Percentiles rank a stretch among this genome's conserved stretches.
phyloP scores from a whole-genome alignment of 1,140 invertebrate genomes.

The Diachasma alloeum region DNA sequence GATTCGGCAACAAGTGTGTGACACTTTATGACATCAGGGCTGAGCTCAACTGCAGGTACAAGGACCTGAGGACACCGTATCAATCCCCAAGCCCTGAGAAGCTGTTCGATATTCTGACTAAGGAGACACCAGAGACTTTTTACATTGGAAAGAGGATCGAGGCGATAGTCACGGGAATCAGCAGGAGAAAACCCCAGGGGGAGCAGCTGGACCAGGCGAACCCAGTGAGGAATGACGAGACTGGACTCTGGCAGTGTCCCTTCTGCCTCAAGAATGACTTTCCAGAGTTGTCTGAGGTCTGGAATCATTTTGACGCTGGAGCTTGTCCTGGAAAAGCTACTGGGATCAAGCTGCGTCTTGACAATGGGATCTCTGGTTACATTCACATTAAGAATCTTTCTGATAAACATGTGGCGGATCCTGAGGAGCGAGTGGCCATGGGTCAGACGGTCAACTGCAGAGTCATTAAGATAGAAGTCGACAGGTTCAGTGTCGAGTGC shows the following conservation, averaged over 20 bases:
- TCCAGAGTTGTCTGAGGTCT: conserved; percentile 93
- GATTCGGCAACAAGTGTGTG: conserved; percentile 96
- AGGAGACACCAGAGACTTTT: conserved; percentile 95
- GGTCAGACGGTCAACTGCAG: conserved; percentile 92
- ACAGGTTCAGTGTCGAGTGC: conserved; percentile 92
- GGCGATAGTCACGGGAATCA: conserved; percentile 78
- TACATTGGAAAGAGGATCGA: conserved; percentile 90
- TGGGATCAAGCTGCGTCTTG: conserved; percentile 88
- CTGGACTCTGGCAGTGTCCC: conserved; percentile 95
- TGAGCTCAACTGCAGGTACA: conserved; percentile 95
- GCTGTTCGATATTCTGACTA: conserved; percentile 94
- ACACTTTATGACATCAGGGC: conserved; percentile 97
- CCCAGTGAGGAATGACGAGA: conserved; percentile 93
- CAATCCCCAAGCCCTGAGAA: conserved; percentile 83
- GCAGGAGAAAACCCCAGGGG: conserved; percentile 87
- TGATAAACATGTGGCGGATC: conserved; percentile 92
- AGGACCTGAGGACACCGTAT: conserved; percentile 88
- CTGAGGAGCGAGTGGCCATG: conserved; percentile 86
- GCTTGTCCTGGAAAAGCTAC: conserved; percentile 95
- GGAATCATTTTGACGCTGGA: conserved; percentile 97
- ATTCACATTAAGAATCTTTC: conserved; percentile 96
- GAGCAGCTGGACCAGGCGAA: conserved; percentile 96
- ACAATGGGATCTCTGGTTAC: conserved; percentile 95
- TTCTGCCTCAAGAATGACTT: conserved; percentile 97
- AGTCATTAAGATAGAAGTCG: conserved; percentile 96